Base-by-base conservation (phyloP, 30 jellyfish, hydroid and myxozoan species). In the Chironex yamaguchii region DNA sequence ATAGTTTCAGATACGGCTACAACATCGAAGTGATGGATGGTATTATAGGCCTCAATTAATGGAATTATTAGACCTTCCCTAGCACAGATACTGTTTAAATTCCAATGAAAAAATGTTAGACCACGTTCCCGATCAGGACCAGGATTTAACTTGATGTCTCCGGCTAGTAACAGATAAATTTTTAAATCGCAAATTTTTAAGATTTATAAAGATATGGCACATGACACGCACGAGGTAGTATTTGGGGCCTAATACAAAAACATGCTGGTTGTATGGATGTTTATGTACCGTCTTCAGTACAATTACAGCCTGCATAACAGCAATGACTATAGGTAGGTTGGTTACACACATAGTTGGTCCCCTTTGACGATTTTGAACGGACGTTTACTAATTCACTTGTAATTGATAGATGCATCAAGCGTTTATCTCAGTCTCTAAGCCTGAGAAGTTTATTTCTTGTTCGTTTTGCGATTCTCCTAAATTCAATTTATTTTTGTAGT, bases 61-160 rank as follows among this genome's bases (percentile, higher is more conserved):
- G 82, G 83, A 26, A 58, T 79, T 36, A 33, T 58, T 4, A 63
- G 12, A 48, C 82, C 76, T 28, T 48, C 82, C 65, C 90, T 79
- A 34, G 90, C 90, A 63, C 90, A 79, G 14, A 79, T 2, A 35
- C 90, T 79, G 49, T 79, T 79, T 34, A 79, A 62, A 62, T 79
- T 79, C 90, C 82, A 79, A 62, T 62, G 90, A 62, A 32, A 79
- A 67, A 79, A 79, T 49, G 63, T 79, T 82, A 79, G 80, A 0
- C 58, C 50, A 23, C 65, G 34, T 26, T 14, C 72, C 17, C 24
- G 33, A 26, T 29, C 36, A 26, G 82, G 90, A 9, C 90, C 90
- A 4, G 71, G 71, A 51, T 79, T 79, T 52, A 79, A 79, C 25
- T 76, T 35, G 62, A 53, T 30, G 79, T 76, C 89, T 23, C 89